Conservation (phyloP, 2,113 vertebrate genomes). For the Oenanthe oenanthe region DNA sequence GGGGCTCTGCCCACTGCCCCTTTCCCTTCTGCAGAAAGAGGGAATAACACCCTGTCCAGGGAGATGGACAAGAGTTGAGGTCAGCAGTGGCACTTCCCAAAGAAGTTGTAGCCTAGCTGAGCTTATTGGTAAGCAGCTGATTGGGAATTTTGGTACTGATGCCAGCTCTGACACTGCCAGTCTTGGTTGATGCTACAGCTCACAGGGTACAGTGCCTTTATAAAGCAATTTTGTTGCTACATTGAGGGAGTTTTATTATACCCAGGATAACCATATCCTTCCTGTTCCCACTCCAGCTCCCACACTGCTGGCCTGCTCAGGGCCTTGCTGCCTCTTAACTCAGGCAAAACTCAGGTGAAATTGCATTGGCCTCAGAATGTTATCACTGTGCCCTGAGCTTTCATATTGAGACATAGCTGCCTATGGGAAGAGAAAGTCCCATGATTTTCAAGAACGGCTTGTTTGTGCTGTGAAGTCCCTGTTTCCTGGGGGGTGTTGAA, state of each 20-base stretch:
- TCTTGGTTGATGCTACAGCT: neutral
- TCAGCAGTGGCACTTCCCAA: neutral
- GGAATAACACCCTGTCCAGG: neutral
- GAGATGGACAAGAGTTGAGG: neutral
- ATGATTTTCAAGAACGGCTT: constrained; percentile 7
- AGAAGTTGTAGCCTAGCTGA: neutral
- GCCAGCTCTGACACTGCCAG: neutral
- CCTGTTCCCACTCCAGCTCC: neutral
- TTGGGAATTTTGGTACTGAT: neutral
- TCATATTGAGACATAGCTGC: neutral
- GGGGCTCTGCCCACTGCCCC: neutral
- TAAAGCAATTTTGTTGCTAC: neutral
- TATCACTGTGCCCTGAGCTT: neutral
- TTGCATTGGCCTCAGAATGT: neutral
- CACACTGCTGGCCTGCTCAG: neutral
- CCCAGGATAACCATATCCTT: neutral
- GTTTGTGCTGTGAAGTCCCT: constrained; percentile 35
- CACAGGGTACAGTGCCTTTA: neutral
- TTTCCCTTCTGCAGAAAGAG: neutral
- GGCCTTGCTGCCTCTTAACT: neutral
- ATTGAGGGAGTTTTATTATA: neutral
- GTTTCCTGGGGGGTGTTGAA: neutral
- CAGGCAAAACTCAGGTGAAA: neutral
- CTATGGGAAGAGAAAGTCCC: neutral
- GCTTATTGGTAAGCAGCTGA: neutral